These are phyloP conservation scores for Platycheirus rosarum DNA, from an alignment of 2,888 invertebrate genomes.

Conservation along the genomic window DNA sequence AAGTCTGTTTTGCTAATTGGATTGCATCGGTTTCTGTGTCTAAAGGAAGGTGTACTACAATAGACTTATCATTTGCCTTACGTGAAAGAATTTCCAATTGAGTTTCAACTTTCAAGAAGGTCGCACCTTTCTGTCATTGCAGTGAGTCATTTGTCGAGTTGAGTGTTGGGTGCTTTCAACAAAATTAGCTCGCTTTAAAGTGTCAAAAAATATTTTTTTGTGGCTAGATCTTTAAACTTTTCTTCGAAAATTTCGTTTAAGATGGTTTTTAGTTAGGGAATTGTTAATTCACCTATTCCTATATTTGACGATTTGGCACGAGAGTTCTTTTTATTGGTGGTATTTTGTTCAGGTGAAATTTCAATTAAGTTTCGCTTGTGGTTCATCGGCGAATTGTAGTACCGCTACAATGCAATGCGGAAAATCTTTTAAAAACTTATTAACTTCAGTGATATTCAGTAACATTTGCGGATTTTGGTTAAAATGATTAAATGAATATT, in stretches of 20 bases:
- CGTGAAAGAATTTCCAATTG: constrained; percentile 3
- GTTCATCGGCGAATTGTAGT: not conserved
- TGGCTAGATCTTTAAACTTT: constrained; percentile 4
- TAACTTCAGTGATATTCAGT: no score
- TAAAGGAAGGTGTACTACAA: constrained; percentile 26
- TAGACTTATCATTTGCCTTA: constrained; percentile 1
- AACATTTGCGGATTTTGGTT: no score
- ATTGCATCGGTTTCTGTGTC: constrained; percentile 18
- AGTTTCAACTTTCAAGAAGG: not conserved
- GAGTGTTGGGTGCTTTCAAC: not conserved
- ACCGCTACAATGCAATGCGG: no score
- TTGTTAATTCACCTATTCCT: no score
- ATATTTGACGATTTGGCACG: no score
- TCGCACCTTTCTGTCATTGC: not conserved
- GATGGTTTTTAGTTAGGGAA: not conserved
- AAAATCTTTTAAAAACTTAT: no score
- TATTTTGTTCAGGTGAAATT: not conserved
- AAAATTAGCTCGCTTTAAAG: not conserved
- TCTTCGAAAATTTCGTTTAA: not conserved
- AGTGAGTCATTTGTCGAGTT: not conserved
- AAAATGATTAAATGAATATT: not conserved
- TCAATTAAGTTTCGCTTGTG: constrained; percentile 1
- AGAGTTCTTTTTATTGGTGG: not conserved
- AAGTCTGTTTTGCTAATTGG: constrained; percentile 18
- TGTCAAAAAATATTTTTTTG: not conserved